These are phyloP conservation scores for Xanthia togata DNA, from an alignment of 2,888 invertebrate species.

Conservation along the genomic window DNA sequence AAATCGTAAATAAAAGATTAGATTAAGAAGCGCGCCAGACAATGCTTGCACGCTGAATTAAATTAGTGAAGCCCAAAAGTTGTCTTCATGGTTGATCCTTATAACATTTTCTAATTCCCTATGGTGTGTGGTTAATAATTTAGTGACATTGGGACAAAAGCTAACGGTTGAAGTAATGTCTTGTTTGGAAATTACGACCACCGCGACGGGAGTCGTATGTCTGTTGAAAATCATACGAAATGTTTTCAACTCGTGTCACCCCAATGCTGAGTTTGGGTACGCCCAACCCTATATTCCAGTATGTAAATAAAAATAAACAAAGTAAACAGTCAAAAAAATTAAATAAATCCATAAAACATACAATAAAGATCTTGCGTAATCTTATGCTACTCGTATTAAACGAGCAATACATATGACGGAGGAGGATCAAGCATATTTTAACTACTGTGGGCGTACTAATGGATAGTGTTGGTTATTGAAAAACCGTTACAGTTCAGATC, in stretches of 20 bases:
- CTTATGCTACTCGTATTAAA: no score
- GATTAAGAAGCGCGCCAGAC: constrained; percentile 28
- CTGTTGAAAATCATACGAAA: neutral
- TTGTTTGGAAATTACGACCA: neutral
- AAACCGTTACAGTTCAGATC: no score
- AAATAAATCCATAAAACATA: no score
- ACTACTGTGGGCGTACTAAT: no score
- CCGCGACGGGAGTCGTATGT: neutral
- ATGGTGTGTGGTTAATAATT: constrained; percentile 33
- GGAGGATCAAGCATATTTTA: no score
- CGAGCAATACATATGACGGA: no score
- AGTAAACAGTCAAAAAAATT: no score
- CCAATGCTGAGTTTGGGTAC: neutral
- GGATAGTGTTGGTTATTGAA: no score
- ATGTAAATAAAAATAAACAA: no score
- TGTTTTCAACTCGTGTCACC: neutral
- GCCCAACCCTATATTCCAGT: no score
- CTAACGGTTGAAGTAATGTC: constrained; percentile 10
- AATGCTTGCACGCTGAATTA: constrained; percentile 39
- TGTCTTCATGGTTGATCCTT: constrained; percentile 21
- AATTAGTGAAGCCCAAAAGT: constrained; percentile 50
- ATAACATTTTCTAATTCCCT: constrained; percentile 37
- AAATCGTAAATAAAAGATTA: constrained; percentile 55
- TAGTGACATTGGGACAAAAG: constrained; percentile 2
- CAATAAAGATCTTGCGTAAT: no score